Base-by-base conservation (phyloP, 2,113 vertebrate genomes). In the Porphyrio hochstetteri region DNA sequence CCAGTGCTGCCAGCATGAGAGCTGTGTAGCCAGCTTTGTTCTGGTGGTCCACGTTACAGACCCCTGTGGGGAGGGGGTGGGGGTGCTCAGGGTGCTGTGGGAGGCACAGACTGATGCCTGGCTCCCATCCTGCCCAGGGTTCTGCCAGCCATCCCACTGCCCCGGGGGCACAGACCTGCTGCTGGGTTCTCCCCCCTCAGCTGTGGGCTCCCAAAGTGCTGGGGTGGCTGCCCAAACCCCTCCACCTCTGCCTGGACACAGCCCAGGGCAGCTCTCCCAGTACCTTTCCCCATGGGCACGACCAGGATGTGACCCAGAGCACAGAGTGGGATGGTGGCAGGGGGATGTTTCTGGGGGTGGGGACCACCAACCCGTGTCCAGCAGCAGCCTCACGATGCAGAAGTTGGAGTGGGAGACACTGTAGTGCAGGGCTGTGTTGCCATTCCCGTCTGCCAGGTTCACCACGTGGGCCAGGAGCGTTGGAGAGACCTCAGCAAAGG, bases 341-440 rank as follows among this genome's bases (percentile, higher is more conserved):
- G 31, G 55, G 31, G 46, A 36, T 0, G 0, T 59, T 67, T 46
- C 52, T 27, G 18, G 14, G 35, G 44, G 11, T 2, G 15, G 20
- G 24, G 14, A 53, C 1, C 68, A 92, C 98, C 96, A 44, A 99
- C 99, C 99, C 0, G 99, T 99, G 95, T 99, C 98, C 78, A 99
- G 97, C 86, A 99, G 98, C 87, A 99, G 97, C 69, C 64, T 97
- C 36, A 99, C 98, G 2, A 99, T 99, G 18, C 97, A 89, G 72
- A 99, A 99, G 97, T 99, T 99, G 96, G 99, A 99, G 95, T 99
- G 99, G 9, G 99, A 99, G 68, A 99, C 99, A 2, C 99, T 99
- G 98, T 99, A 99, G 98, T 99, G 99, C 46, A 99, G 98, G 50
- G 99, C 99, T 0, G 99, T 99, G 98, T 99, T 99, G 53, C 99